Evolutionary conservation across 1,140 invertebrate species (phyloP).

Genomic region (Drosophila orena): DNA sequence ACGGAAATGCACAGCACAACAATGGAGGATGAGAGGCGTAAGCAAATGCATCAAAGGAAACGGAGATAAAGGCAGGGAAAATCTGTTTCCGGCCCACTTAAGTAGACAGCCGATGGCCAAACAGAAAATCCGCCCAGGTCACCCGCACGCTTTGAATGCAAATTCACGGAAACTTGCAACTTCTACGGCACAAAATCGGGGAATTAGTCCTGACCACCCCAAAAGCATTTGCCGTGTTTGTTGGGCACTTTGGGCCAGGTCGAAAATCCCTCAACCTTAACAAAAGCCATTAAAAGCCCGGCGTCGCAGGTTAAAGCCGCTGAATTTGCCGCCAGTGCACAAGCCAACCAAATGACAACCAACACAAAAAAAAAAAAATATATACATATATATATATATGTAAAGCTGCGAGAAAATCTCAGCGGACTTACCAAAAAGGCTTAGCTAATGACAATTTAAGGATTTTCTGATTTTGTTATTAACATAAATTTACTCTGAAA

Average conservation of each 20-base stretch:
- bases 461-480: conserved; percentile 79
- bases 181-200: conserved; percentile 2
- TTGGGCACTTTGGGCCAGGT: conserved; percentile 29
- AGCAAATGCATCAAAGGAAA: conserved; percentile 40
- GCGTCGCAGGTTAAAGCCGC: neutral
- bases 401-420: conserved; percentile 32
- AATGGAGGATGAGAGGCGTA: conserved; percentile 30
- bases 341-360: neutral
- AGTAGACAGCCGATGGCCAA: conserved; percentile 12
- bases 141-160: conserved; percentile 9
- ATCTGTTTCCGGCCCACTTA: conserved; percentile 22
- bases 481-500: conserved; percentile 75
- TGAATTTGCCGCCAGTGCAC: conserved; percentile 21
- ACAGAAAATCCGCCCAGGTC: neutral
- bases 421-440: conserved; percentile 58
- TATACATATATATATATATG: conserved; percentile 1
- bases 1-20: conserved; percentile 42
- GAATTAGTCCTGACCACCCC: conserved; percentile 39
- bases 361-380: too few relatives aligned
- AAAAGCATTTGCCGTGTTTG: conserved; percentile 27
- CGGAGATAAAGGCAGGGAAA: conserved; percentile 14
- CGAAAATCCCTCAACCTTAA: conserved; percentile 32
- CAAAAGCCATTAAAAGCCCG: conserved; percentile 47
- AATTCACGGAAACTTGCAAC: conserved; percentile 25
- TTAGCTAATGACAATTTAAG: conserved; percentile 82